phyloP scores from a whole-genome alignment of 2,888 invertebrate species.

The Brachypalpus laphriformis region DNA sequence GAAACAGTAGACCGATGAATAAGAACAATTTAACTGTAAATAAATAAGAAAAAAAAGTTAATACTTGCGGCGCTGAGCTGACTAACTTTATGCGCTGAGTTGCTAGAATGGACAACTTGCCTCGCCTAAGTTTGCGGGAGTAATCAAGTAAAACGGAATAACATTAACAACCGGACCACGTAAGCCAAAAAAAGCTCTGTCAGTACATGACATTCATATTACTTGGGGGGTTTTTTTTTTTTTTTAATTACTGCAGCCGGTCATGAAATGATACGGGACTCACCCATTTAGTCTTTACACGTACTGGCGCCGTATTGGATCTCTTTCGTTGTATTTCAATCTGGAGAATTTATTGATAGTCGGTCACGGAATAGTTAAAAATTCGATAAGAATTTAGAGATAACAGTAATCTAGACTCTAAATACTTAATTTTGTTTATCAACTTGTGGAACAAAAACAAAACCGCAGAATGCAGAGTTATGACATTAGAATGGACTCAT shows the following conservation, averaged over 20 bases:
- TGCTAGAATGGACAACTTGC: slow-evolving; percentile 33
- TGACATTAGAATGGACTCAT: too few relatives aligned
- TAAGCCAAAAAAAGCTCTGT: background rate
- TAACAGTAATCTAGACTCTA: too few relatives aligned
- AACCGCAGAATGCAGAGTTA: too few relatives aligned
- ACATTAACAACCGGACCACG: background rate
- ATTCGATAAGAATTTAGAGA: too few relatives aligned
- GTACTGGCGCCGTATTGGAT: too few relatives aligned
- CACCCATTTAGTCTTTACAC: background rate
- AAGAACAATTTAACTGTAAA: slow-evolving; percentile 56
- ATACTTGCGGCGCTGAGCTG: background rate
- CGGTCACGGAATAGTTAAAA: too few relatives aligned
- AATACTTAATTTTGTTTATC: too few relatives aligned
- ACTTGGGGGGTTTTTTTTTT: background rate
- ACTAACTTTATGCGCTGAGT: background rate
- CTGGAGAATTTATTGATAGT: too few relatives aligned
- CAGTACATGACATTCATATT: background rate
- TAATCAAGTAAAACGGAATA: slow-evolving; percentile 19
- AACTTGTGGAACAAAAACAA: too few relatives aligned
- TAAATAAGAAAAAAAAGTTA: slow-evolving; percentile 25
- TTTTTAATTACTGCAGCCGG: background rate
- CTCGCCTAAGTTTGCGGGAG: slow-evolving; percentile 19
- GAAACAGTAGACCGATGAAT: slow-evolving; percentile 25
- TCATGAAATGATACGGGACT: background rate
- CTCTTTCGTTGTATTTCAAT: too few relatives aligned